These are phyloP conservation scores for Phorcus lineatus DNA, from an alignment of 2,888 invertebrate species.

Conservation along the genomic window DNA sequence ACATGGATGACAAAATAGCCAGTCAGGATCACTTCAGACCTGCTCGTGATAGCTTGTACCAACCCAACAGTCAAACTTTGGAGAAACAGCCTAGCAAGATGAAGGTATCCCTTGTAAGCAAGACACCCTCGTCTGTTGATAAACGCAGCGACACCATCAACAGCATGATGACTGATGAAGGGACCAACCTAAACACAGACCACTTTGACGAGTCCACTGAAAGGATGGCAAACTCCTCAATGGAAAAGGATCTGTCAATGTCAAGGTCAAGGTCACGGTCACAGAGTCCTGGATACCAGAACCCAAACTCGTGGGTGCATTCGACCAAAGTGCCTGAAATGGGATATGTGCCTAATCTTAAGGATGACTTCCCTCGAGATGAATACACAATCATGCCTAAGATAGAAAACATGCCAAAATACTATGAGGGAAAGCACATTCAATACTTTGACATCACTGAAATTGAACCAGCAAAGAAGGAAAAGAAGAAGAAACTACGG, in stretches of 20 bases:
- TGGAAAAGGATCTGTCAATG: neutral
- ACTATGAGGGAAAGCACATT: conserved; percentile 62
- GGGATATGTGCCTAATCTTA: conserved; percentile 63
- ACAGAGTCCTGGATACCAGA: neutral
- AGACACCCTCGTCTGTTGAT: conserved; percentile 2
- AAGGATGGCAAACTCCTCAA: neutral
- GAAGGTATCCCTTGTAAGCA: conserved; percentile 27
- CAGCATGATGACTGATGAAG: conserved; percentile 15
- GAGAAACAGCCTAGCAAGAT: conserved; percentile 25
- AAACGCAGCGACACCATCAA: conserved; percentile 11
- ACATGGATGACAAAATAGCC: conserved; percentile 31
- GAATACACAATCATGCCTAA: conserved; percentile 70
- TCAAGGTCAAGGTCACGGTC: neutral
- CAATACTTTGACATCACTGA: conserved; percentile 34
- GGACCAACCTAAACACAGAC: conserved; percentile 35
- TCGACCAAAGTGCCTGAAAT: conserved; percentile 54
- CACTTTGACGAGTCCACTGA: neutral
- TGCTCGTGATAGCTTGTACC: neutral
- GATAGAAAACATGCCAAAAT: conserved; percentile 56
- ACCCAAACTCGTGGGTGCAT: conserved; percentile 38
- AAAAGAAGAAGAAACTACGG: conserved; percentile 47
- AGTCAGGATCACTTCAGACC: neutral
- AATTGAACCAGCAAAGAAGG: conserved; percentile 22
- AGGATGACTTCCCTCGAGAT: conserved; percentile 73
- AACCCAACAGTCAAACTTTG: neutral